Evolutionary conservation across 2,113 vertebrate species (phyloP), one percentile per base, ranked within the genome.

Genomic region (Genyomyrus donnyi): DNA sequence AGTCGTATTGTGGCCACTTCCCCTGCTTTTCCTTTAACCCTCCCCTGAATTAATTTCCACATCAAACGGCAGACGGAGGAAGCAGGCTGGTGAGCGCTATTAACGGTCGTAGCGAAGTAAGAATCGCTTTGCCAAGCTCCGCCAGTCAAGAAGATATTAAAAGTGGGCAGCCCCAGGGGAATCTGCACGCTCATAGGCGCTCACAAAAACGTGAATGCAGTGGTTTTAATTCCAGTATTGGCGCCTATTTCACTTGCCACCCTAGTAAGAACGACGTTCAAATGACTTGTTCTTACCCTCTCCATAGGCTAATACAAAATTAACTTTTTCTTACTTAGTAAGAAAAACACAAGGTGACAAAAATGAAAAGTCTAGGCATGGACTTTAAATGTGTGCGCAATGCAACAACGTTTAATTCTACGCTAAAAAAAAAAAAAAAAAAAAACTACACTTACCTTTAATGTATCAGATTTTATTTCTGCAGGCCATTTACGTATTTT

Each of bases 111-210:
- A 95, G 94, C 92, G 92, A 94, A 96, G 94, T 96, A 95, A 94
- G 95, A 95, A 94, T 94, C 95, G 94, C 93, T 94, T 92, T 93
- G 95, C 95, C 95, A 96, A 95, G 95, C 95, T 96, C 95, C 95
- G 95, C 95, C 96, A 95, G 95, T 94, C 96, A 95, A 94, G 95
- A 96, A 95, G 95, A 96, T 96, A 96, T 96, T 96, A 96, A 96
- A 96, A 94, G 89, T 70, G 92, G 93, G 94, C 88, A 89, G 92
- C 87, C 93, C 93, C 93, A 91, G 91, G 91, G 92, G 91, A 90
- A 88, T 56, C 88, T 48, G 56, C 89, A 86, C 85, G 49, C 88
- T 88, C 88, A 85, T 85, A 87, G 88, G 53, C 90, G 52, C 84
- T 70, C 89, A 86, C 77, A 58, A 52, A 87, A 39, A 31, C 89